Evolutionary conservation across 2,888 invertebrate species (phyloP), one percentile per base, ranked within the genome.

Genomic region (Barypeithes pellucidus): DNA sequence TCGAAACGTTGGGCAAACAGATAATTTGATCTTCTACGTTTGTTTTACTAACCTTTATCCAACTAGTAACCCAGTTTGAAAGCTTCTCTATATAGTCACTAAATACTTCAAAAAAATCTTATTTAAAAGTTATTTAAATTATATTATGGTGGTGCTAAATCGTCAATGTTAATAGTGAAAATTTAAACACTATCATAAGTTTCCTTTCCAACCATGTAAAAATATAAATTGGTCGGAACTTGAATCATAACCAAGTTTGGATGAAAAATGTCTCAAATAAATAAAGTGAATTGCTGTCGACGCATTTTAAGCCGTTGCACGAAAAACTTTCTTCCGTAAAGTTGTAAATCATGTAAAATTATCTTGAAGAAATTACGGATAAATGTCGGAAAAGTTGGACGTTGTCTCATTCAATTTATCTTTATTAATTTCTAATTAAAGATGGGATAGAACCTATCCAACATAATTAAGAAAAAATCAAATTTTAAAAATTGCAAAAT

Each of bases 281-380:
- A 52, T 52, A 52, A 52, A 14, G 52, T 29, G 52, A 52, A 52
- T 52, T 52, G 52, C 52, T 14, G 52, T 52, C 11, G 52, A 52
- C 52, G 52, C 52, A 52, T 52, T 52, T 52, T 9, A 52, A 52
- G 29, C 52, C 52, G 52, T 14, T 52, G 29, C 52, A 29, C 52
- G 52, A 52, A 52, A 14, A 52, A 52, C 20, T 39, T 50, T 50
- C n/a, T 16, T 29, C 52, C 24, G 4, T 29, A 8, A 14, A 52
- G 52, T 52, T 52, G 14, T 52, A 52, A 52, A 52, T 52, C 52
- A 52, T 14, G 29, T 22, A 14, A 41, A 43, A 14, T 41, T 43
- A 43, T 60, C 60, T 24, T 16, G 22, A 18, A 43, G 22, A 22
- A 36, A 14, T 22, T 41, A 60, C 1, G 29, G 14, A 11, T 24